Percentiles rank a stretch among this genome's conserved stretches.
Conservation (phyloP, 2,888 invertebrate genomes). For the Schizotus pectinicornis region DNA sequence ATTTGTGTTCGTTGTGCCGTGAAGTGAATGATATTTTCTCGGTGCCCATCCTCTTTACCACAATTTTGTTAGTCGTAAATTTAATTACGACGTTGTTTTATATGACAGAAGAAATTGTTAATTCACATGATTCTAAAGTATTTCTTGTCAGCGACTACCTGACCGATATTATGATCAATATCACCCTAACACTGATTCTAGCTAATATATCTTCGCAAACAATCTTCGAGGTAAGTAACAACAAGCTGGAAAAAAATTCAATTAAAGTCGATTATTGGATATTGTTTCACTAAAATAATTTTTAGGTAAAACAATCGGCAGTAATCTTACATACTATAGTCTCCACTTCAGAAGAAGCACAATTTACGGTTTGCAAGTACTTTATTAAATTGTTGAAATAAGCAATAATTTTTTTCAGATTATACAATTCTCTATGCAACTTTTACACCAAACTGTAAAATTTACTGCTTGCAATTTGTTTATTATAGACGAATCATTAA, state of each 20-base stretch:
- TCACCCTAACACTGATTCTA: too few species aligned
- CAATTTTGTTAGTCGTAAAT: not conserved
- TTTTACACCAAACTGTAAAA: not conserved
- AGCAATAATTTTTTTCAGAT: not conserved
- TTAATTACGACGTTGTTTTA: not conserved
- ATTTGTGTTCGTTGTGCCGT: not conserved
- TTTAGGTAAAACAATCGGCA: not conserved
- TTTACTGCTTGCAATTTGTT: not conserved
- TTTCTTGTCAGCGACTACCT: not conserved
- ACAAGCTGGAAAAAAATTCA: not conserved
- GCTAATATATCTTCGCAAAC: not conserved
- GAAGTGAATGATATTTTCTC: not conserved
- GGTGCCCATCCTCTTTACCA: not conserved
- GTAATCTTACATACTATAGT: not conserved
- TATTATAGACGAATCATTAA: not conserved
- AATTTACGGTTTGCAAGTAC: too few species aligned
- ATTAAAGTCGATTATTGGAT: not conserved
- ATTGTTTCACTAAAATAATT: not conserved
- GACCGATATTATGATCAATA: not conserved
- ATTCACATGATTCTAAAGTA: not conserved
- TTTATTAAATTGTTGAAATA: not conserved
- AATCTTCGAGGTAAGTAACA: not conserved
- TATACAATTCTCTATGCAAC: not conserved
- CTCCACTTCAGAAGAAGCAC: not conserved
- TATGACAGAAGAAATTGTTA: not conserved